Percentiles rank a stretch among this genome's conserved stretches.
These are phyloP conservation scores for Chionodraco myersi DNA, from an alignment of 2,113 vertebrate genomes.

Conservation along the genomic window DNA sequence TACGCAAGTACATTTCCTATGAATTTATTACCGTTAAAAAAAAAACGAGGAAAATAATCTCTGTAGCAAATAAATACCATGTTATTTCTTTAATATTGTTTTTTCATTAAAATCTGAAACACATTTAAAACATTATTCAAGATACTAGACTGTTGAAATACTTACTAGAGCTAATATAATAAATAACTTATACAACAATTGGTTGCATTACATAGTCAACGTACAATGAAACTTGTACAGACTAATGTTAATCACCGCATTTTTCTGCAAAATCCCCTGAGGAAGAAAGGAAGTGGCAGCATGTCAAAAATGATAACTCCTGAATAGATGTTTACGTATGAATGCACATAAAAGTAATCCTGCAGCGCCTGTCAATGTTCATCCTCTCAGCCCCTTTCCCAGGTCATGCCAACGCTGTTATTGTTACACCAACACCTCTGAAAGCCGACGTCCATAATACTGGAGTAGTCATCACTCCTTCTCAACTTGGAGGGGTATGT, in stretches of 20 bases:
- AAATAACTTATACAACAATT: neutral
- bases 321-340: neutral
- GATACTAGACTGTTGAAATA: neutral
- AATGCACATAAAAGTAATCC: neutral
- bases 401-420: slow-evolving; percentile 87
- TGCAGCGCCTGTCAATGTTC: neutral
- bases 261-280: neutral
- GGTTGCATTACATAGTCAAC: neutral
- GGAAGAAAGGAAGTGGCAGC: neutral
- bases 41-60: neutral
- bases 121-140: neutral
- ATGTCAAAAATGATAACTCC: neutral
- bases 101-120: neutral
- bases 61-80: neutral
- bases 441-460: slow-evolving; percentile 89
- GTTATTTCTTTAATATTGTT: neutral
- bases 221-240: neutral
- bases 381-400: slow-evolving; percentile 84
- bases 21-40: neutral
- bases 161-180: neutral
- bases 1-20: neutral
- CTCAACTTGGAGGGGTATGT: slow-evolving; percentile 88
- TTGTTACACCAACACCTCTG: slow-evolving; percentile 89
- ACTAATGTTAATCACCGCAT: neutral
- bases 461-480: slow-evolving; percentile 87